Conservation (phyloP, 2,113 vertebrate species). For the Anguilla japonica region DNA sequence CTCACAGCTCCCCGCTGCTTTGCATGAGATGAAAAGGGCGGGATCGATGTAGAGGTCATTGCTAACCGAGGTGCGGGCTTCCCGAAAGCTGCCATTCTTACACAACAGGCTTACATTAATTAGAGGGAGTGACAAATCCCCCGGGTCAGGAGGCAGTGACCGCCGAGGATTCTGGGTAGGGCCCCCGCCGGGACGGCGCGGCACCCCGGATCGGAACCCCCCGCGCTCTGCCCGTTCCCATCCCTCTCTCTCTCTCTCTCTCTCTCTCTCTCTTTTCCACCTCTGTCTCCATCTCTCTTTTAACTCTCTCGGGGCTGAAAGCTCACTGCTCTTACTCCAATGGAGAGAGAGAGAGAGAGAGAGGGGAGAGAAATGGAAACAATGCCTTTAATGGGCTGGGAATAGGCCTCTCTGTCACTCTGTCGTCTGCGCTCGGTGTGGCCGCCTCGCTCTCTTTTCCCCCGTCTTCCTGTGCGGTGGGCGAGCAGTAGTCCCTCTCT, state of each 20-base stretch:
- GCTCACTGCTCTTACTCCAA: not conserved
- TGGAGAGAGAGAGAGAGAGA: not conserved
- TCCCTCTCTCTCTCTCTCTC: not conserved
- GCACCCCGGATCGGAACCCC: not conserved
- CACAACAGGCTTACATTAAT: constrained; percentile 57
- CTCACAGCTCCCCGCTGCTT: constrained; percentile 48
- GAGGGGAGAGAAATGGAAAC: not conserved
- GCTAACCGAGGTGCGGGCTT: constrained; percentile 43
- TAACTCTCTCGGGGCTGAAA: not conserved
- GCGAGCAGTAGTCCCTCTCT: no score
- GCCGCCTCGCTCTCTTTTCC: not conserved
- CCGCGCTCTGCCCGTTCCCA: not conserved
- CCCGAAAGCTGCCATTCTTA: constrained; percentile 44
- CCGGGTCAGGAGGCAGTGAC: constrained; percentile 56
- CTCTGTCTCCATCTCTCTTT: not conserved
- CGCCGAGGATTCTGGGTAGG: constrained; percentile 12
- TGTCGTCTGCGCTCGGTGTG: not conserved
- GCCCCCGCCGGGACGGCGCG: not conserved
- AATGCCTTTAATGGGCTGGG: not conserved
- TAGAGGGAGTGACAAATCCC: constrained; percentile 54
- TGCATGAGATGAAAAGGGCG: constrained; percentile 63
- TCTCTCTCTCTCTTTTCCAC: not conserved
- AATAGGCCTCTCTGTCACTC: not conserved
- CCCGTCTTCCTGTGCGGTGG: no score
- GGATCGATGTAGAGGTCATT: constrained; percentile 58